Percentiles rank a stretch among this genome's conserved stretches.
These are phyloP conservation scores for Pontoporia blainvillei DNA, from an alignment of 2,113 vertebrate species.

Conservation along the genomic window DNA sequence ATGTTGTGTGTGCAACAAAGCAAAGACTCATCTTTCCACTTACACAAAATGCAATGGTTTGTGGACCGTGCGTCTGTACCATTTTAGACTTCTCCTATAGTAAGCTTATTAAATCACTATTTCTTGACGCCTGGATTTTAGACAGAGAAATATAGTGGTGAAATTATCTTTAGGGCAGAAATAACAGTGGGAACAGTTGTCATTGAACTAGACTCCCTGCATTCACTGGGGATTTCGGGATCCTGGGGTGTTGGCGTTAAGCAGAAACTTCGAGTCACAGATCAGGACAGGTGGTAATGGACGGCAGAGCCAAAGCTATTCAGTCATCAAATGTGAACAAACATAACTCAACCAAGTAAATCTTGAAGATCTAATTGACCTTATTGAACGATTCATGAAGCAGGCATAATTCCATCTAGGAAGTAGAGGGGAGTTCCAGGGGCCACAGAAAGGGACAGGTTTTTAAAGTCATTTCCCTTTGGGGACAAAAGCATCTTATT, in stretches of 20 bases:
- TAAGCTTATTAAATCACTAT: background rate
- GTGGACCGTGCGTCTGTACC: background rate
- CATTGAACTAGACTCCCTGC: background rate
- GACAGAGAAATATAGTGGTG: background rate
- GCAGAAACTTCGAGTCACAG: background rate
- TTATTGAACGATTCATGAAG: background rate
- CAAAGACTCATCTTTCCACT: background rate
- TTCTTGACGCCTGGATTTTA: background rate
- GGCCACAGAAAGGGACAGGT: background rate
- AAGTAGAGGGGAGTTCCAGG: background rate
- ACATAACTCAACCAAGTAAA: background rate
- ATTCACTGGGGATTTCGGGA: background rate
- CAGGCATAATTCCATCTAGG: background rate
- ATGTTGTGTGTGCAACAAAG: background rate
- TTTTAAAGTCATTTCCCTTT: background rate
- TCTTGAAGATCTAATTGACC: background rate
- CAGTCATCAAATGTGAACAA: background rate
- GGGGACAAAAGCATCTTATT: background rate
- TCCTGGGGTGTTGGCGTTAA: background rate
- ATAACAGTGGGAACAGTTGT: background rate
- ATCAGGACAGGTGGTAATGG: fast-evolving
- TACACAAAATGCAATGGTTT: background rate
- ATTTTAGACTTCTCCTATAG: background rate
- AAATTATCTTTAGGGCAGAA: background rate
- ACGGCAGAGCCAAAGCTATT: background rate